Percentiles rank a stretch among this genome's conserved stretches.
These are phyloP conservation scores for Drosophila multiciliata DNA, from an alignment of 2,888 invertebrate genomes.

Conservation along the genomic window DNA sequence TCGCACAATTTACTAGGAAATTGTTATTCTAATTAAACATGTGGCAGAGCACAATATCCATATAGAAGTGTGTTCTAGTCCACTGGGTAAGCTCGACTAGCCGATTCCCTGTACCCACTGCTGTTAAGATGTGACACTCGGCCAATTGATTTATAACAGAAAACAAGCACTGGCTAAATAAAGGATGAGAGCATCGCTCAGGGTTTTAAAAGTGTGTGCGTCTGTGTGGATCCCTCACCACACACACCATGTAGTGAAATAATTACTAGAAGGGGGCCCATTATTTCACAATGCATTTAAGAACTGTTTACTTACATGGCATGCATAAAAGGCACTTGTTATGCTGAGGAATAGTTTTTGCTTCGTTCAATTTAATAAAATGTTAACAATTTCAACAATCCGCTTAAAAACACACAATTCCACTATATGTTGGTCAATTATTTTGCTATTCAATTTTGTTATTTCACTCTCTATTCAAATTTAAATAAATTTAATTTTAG, in stretches of 20 bases:
- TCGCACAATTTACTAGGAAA: neutral
- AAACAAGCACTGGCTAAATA: slow-evolving; percentile 10
- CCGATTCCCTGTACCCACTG: neutral
- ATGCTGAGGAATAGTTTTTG: slow-evolving; percentile 4
- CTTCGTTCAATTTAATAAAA: neutral
- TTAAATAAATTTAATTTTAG: slow-evolving; percentile 1
- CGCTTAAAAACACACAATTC: neutral
- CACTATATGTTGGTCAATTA: neutral
- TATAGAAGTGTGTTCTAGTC: neutral
- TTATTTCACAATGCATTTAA: slow-evolving; percentile 5
- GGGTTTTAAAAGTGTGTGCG: neutral
- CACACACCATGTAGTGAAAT: neutral
- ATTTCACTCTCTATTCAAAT: neutral
- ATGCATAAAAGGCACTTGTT: slow-evolving; percentile 25
- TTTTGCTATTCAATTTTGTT: neutral
- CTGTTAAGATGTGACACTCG: slow-evolving; percentile 8
- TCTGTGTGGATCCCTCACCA: neutral
- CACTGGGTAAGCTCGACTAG: neutral
- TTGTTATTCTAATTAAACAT: slow-evolving; percentile 22
- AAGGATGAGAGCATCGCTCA: slow-evolving; percentile 18
- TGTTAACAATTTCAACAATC: neutral
- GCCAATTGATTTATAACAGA: slow-evolving; percentile 54
- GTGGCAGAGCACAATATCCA: slow-evolving; percentile 10
- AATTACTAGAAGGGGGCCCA: neutral
- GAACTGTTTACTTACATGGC: slow-evolving; percentile 24